phyloP scores from a whole-genome alignment of 2,888 invertebrate species.

The Agriopis aurantiaria region DNA sequence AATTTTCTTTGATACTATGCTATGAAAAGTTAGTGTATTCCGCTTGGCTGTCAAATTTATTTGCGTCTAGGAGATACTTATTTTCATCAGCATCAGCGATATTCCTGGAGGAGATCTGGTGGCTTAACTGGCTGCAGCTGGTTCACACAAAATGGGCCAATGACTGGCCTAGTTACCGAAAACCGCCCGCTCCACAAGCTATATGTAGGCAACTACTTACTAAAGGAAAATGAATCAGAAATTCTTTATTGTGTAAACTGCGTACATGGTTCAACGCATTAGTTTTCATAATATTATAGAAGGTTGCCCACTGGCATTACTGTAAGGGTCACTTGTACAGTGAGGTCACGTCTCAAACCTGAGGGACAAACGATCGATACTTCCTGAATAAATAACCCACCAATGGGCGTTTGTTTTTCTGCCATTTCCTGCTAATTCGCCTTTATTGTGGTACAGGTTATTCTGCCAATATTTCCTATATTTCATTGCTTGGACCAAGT shows the following conservation, averaged over 20 bases:
- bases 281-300: not conserved
- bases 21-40: too few species aligned
- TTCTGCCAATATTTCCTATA: conserved; percentile 27
- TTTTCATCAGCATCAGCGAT: not conserved
- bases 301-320: conserved; percentile 19
- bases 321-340: conserved; percentile 44
- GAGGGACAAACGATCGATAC: conserved; percentile 54
- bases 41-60: too few species aligned
- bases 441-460: conserved; percentile 30
- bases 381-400: conserved; percentile 60
- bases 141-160: too few species aligned
- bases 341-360: conserved; percentile 54
- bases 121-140: too few species aligned
- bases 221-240: too few species aligned
- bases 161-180: too few species aligned
- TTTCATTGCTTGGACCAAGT: conserved; percentile 26
- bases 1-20: too few species aligned
- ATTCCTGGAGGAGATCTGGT: too few species aligned
- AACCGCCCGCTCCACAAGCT: too few species aligned
- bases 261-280: not conserved
- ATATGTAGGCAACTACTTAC: too few species aligned
- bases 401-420: conserved; percentile 48
- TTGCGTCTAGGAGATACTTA: too few species aligned
- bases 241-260: too few species aligned
- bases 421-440: conserved; percentile 43